phyloP scores from a whole-genome alignment of 2,113 vertebrate genomes.

The Hucho hucho region DNA sequence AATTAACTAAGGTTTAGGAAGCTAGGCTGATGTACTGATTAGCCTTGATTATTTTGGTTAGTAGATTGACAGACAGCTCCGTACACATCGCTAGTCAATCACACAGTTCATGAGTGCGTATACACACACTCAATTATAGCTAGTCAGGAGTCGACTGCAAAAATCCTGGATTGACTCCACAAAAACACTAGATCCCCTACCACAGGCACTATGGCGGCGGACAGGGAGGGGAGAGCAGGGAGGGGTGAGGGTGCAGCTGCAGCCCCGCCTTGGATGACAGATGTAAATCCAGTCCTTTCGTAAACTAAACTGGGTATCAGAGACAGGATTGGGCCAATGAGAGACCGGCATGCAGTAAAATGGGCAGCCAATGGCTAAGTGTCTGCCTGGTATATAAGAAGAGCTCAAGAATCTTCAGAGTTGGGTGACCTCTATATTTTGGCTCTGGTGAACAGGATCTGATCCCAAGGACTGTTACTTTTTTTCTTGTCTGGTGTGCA shows the following conservation, averaged over 20 bases:
- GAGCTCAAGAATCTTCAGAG: constrained; percentile 34
- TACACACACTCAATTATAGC: not conserved
- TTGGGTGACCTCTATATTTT: constrained; percentile 78
- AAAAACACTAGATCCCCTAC: not conserved
- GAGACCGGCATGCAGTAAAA: constrained; percentile 65
- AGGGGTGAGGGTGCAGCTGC: constrained; percentile 58
- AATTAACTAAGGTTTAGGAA: too few species aligned
- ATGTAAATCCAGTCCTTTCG: constrained; percentile 67
- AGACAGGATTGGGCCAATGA: constrained; percentile 65
- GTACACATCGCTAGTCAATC: too few species aligned
- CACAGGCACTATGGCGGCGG: constrained; percentile 59
- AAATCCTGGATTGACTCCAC: too few species aligned
- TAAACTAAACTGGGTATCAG: constrained; percentile 63
- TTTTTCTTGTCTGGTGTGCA: constrained; percentile 73
- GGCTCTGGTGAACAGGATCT: constrained; percentile 78
- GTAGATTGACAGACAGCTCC: too few species aligned
- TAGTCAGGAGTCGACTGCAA: too few species aligned
- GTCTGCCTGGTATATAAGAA: constrained; percentile 70
- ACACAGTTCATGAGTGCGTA: too few species aligned
- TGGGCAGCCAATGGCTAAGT: constrained; percentile 61
- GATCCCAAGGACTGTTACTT: constrained; percentile 81
- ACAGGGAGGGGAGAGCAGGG: constrained; percentile 5
- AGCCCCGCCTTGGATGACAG: constrained; percentile 60
- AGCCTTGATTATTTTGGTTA: too few species aligned
- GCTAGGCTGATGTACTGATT: too few species aligned